A percentile compares a stretch with the other conserved stretches of the same genome.
These are phyloP conservation scores for Petrophora chlorosata DNA, from an alignment of 2,888 invertebrate species.

Conservation along the genomic window DNA sequence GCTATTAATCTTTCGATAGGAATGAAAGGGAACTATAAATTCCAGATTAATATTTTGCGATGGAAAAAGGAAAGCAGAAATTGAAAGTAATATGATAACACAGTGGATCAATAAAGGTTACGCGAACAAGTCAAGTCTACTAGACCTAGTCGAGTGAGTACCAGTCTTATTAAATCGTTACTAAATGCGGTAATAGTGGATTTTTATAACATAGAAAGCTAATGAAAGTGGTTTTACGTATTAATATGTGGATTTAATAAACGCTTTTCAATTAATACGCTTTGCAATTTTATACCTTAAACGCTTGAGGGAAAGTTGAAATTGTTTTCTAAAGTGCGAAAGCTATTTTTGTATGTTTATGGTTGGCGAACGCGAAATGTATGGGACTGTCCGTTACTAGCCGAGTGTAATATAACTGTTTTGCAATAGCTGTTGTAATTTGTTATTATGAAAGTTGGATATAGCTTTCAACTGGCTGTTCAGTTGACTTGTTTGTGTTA, in stretches of 20 bases:
- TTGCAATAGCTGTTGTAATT: constrained; percentile 30
- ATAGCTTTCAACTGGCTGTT: constrained; percentile 13
- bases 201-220: constrained; percentile 37
- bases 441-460: constrained; percentile 28
- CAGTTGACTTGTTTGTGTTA: too few species aligned
- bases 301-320: constrained; percentile 26
- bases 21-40: background rate
- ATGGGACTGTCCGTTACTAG: constrained; percentile 18
- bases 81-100: constrained; percentile 13
- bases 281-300: constrained; percentile 20
- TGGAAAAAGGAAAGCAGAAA: constrained; percentile 17
- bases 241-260: constrained; percentile 10
- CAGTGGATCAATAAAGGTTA: constrained; percentile 10
- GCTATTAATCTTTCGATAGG: too few species aligned
- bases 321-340: constrained; percentile 22
- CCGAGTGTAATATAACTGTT: constrained; percentile 21
- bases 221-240: constrained; percentile 31
- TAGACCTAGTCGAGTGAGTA: constrained; percentile 1
- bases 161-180: constrained; percentile 1
- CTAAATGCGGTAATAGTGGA: constrained; percentile 25
- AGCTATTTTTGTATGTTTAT: constrained; percentile 13
- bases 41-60: background rate
- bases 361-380: constrained; percentile 11
- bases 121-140: too few species aligned
- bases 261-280: constrained; percentile 12